Base-by-base conservation (phyloP, 2,888 invertebrate genomes). In the Leptinotarsa juncta region DNA sequence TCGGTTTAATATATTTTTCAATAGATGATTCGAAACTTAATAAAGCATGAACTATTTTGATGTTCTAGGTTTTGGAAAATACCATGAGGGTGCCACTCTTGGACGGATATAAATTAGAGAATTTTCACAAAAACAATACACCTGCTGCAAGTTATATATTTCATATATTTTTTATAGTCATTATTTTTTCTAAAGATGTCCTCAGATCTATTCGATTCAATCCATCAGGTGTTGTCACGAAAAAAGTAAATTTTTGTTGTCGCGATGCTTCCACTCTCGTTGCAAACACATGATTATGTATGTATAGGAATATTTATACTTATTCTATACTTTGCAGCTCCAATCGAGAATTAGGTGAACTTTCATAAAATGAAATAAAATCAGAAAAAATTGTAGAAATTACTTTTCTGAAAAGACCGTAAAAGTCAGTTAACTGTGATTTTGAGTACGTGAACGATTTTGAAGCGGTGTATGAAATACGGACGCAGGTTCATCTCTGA, bases 31-130 rank as follows among this genome's bases (percentile, higher is more conserved):
- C 68, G 60, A 66, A 76, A 79, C 71, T 69, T 79, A 79, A 79
- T 75, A 48, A 48, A 67, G 71, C 79, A 75, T 79, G 72, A 76
- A 79, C 79, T 73, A 73, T 74, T 78, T 77, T 74, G 70, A 79
- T 77, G 71, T 75, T 75, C 50, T 70, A 67, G 67, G 72, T 76
- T 74, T 76, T 65, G 70, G 71, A 71, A 75, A 73, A 73, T 74
- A 67, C 65, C 51, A 67, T 60, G 60, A 67, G 51, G 53, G 65
- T 51, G 71, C 67, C 57, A 51, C 32, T 50, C 20, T 20, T 23
- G 23, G 3, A 57, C 4, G 23, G 32, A 18, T 67, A 71, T 53
- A 60, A 71, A 50, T 71, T 4, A 65, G 57, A 71, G 71, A 74
- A 70, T 74, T 62, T 74, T 68, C 49, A 16, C 32, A 50, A 68